Percentiles rank a stretch among this genome's conserved stretches.
phyloP scores from a whole-genome alignment of 2,113 vertebrate species.

The Tiliqua scincoides region DNA sequence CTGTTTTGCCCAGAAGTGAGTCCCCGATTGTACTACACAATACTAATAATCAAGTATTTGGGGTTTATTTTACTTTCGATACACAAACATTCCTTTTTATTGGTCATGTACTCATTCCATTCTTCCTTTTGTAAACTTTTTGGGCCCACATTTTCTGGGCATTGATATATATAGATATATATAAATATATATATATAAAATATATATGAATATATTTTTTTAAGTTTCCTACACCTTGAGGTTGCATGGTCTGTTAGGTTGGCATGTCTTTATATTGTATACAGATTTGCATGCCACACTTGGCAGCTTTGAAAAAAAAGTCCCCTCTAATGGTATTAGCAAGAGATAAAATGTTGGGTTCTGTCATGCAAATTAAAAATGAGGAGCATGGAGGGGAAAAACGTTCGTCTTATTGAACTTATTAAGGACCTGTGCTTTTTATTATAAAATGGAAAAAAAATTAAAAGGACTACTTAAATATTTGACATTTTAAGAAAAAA shows the following conservation, averaged over 20 bases:
- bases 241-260: constrained; percentile 87
- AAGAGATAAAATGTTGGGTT: constrained; percentile 56
- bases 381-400: constrained; percentile 60
- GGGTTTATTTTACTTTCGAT: constrained; percentile 39
- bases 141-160: constrained; percentile 77
- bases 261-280: constrained; percentile 85
- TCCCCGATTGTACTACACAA: constrained; percentile 56
- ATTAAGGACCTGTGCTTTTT: constrained; percentile 83
- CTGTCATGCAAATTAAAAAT: constrained; percentile 58
- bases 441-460: constrained; percentile 74
- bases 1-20: constrained; percentile 30
- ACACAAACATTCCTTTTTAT: constrained; percentile 78
- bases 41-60: constrained; percentile 3
- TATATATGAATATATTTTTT: constrained; percentile 83
- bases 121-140: constrained; percentile 80
- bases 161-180: constrained; percentile 76
- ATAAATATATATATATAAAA: constrained; percentile 74
- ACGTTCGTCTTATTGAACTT: constrained; percentile 75
- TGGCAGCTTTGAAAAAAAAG: constrained; percentile 72
- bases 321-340: constrained; percentile 65
- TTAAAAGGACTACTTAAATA: constrained; percentile 79
- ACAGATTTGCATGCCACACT: constrained; percentile 78
- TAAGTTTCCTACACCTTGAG: constrained; percentile 81
- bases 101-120: constrained; percentile 79
- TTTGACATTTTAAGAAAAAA: constrained; percentile 83